Percentiles rank a stretch among this genome's conserved stretches.
Conservation (phyloP, 2,113 vertebrate species). For the Deroptyus accipitrinus region DNA sequence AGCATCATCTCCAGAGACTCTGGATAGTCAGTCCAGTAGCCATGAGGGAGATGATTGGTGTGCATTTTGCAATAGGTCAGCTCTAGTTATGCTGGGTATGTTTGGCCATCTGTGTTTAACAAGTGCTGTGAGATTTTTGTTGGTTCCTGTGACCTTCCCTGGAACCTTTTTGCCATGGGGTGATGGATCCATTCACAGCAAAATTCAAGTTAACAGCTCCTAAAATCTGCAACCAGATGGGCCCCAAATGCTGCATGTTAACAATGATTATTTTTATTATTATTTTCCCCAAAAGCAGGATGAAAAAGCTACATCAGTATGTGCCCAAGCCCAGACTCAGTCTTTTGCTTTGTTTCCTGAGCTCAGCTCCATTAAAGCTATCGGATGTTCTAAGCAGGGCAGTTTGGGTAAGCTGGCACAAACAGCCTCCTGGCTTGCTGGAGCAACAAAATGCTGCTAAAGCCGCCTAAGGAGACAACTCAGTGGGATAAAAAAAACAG, state of each 20-base stretch:
- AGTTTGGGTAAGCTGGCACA: neutral
- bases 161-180: neutral
- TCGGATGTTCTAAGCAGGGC: neutral
- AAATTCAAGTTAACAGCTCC: neutral
- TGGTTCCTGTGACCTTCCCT: neutral
- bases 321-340: neutral
- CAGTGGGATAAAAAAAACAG: neutral
- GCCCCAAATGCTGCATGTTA: neutral
- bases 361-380: neutral
- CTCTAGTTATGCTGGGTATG: neutral
- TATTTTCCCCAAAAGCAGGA: fast-evolving
- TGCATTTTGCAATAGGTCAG: constrained; percentile 4
- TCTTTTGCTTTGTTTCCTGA: neutral
- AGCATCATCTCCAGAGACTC: neutral
- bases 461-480: neutral
- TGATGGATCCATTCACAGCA: neutral
- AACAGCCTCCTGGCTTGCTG: neutral
- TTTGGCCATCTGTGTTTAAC: neutral
- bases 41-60: neutral
- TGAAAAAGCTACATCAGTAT: neutral
- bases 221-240: neutral
- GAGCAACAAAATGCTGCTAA: neutral
- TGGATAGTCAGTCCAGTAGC: neutral
- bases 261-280: neutral
- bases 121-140: neutral